Evolutionary conservation across 2,888 invertebrate species (phyloP), one percentile per base, ranked within the genome.

Genomic region (Neuroscelio doddi): DNA sequence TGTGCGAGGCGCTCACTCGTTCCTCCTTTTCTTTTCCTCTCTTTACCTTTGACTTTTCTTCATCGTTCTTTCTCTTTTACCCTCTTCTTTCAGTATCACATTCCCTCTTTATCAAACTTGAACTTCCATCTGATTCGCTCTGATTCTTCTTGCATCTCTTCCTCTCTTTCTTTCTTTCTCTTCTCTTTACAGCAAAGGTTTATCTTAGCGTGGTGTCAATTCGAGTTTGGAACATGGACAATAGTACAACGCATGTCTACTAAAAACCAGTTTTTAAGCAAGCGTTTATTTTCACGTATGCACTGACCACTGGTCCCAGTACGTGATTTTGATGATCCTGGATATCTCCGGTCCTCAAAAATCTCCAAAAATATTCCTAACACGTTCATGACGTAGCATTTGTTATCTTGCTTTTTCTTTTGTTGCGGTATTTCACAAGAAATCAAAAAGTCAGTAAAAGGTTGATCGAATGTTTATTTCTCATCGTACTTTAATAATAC

Each of bases 191-290:
- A 66, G 63, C 65, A 68, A 71, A 74, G 74, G 73, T 78, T 78
- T 80, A 78, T 81, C 80, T 78, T 62, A 75, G 76, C 75, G 75
- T 77, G 75, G 80, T 84, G 83, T 83, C 83, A 82, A 83, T 81
- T 83, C 80, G 79, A 80, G 83, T 83, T 84, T 83, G 80, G 77
- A 78, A 79, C 78, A 80, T 76, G 78, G 74, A 62, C 76, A 80
- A 77, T 77, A 77, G 80, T 77, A 80, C 82, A 79, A 82, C 79
- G 76, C 75, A 78, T 81, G 80, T 81, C 81, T 80, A 82, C 81
- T 78, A 78, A 79, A 80, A 81, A 82, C 82, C 82, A 76, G 82
- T 82, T 82, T 76, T 78, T 75, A 78, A 77, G 76, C 76, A 73
- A 73, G 67, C 76, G 73, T 78, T 79, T 76, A 80, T 80, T 79